Conservation (phyloP, 37 sponge, comb jelly and placozoan species). For the Aplysina aerophoba region DNA sequence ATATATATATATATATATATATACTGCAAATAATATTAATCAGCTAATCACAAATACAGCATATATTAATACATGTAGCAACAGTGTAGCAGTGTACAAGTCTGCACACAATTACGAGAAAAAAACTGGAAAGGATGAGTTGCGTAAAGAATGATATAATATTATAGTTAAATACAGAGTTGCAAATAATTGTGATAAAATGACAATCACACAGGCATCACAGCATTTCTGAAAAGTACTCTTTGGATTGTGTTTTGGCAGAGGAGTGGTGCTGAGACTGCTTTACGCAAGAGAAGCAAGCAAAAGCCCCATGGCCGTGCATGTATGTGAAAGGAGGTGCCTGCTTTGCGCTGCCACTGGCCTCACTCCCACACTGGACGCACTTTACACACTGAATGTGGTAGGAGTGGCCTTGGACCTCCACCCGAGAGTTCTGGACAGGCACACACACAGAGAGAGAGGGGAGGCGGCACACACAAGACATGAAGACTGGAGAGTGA, state of each 20-base stretch:
- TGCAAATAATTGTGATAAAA: not conserved
- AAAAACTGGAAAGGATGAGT: too few species aligned
- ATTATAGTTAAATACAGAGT: not conserved
- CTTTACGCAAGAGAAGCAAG: not conserved
- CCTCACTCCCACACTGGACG: not conserved
- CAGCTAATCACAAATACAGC: too few species aligned
- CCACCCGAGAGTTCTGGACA: slow-evolving; percentile 18
- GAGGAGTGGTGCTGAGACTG: not conserved
- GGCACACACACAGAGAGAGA: not conserved
- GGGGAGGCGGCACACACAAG: not conserved
- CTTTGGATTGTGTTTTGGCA: not conserved
- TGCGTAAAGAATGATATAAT: not conserved
- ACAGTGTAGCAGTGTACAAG: too few species aligned
- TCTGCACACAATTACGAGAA: too few species aligned
- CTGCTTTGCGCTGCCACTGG: not conserved
- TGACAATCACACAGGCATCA: not conserved
- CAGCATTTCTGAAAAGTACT: not conserved
- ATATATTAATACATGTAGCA: too few species aligned
- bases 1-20: too few species aligned
- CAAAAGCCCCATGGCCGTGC: not conserved
- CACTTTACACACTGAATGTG: slow-evolving; percentile 4
- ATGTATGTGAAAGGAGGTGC: not conserved
- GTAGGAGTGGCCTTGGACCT: not conserved
- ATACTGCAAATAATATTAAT: too few species aligned
- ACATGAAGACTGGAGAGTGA: too few species aligned